Evolutionary conservation across 2,888 invertebrate species (phyloP), one percentile per base, ranked within the genome.

Genomic region (Panopea generosa): DNA sequence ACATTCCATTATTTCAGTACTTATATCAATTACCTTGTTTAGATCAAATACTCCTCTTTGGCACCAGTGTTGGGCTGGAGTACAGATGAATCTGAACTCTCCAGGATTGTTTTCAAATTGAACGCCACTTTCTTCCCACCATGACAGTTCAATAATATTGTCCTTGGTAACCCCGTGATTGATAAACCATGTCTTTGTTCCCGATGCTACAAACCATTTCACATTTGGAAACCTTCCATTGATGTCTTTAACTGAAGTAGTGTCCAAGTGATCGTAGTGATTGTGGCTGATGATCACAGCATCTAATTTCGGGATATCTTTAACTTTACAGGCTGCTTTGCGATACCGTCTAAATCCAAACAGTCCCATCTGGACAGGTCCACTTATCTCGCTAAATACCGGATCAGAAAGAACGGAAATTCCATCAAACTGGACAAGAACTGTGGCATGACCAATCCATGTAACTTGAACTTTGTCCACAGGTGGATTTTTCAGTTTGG

Each of bases 11-110:
- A n/a, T n/a, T n/a, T n/a, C n/a, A n/a, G n/a, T n/a, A n/a, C n/a
- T n/a, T n/a, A n/a, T n/a, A n/a, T 26, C 11, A 59, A 56, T 56
- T 68, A 93, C 93, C 87, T 90, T 92, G 77, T 93, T 93, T 40
- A 89, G 83, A 85, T 94, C 94, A 29, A 84, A 84, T 2, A 89
- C 60, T 6, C 84, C 83, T 33, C 94, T 84, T 59, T 88, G 89
- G 56, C 92, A 92, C 94, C 94, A 94, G 84, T 94, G 94, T 76
- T 94, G 94, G 16, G 93, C 90, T 2, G 94, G 94, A 2, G 93
- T 90, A 76, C 93, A 93, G 40, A 89, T 89, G 80, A 94, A 88
- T 40, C 22, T 52, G 20, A 82, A 62, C 16, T 26, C 11, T 16
- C 18, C 52, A 11, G n/a, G 52, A 20, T 59, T 33, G 6, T 60